Conservation (phyloP, 2,113 vertebrate genomes). For the Gila orcuttii region DNA sequence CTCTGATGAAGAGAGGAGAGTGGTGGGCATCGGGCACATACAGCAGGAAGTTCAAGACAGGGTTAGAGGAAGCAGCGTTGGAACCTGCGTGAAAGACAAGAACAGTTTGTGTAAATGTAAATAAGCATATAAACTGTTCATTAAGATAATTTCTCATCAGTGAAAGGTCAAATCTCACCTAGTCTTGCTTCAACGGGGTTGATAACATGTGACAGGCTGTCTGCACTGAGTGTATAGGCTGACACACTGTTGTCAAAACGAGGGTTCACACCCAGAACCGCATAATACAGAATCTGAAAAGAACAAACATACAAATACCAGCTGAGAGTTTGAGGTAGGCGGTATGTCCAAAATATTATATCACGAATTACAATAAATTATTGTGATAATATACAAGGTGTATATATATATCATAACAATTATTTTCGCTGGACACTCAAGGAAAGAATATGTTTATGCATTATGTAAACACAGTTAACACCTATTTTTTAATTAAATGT, state of each 20-base stretch:
- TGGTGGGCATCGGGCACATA: constrained; percentile 90
- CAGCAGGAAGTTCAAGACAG: constrained; percentile 93
- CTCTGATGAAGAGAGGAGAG: constrained; percentile 88
- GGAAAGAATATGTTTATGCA: background rate
- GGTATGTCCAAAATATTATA: background rate
- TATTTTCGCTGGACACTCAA: background rate
- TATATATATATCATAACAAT: background rate
- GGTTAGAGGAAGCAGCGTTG: constrained; percentile 90
- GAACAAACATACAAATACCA: background rate
- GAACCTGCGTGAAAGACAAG: constrained; percentile 78
- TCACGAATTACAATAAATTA: background rate
- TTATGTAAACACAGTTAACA: background rate
- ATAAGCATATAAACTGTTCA: background rate
- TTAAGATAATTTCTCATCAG: background rate
- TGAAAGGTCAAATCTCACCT: constrained; percentile 72
- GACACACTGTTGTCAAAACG: constrained; percentile 83
- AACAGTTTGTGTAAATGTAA: background rate
- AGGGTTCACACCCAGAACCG: constrained; percentile 88
- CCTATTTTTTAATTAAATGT: too few relatives aligned
- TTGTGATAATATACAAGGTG: background rate
- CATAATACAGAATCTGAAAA: constrained; percentile 88
- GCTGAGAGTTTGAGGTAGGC: background rate
- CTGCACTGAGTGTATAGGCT: constrained; percentile 83
- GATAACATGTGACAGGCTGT: constrained; percentile 94
- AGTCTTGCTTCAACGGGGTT: constrained; percentile 95